Evolutionary conservation across 2,888 invertebrate genomes (phyloP), one percentile per base, ranked within the genome.

Genomic region (Podabrus alpinus): DNA sequence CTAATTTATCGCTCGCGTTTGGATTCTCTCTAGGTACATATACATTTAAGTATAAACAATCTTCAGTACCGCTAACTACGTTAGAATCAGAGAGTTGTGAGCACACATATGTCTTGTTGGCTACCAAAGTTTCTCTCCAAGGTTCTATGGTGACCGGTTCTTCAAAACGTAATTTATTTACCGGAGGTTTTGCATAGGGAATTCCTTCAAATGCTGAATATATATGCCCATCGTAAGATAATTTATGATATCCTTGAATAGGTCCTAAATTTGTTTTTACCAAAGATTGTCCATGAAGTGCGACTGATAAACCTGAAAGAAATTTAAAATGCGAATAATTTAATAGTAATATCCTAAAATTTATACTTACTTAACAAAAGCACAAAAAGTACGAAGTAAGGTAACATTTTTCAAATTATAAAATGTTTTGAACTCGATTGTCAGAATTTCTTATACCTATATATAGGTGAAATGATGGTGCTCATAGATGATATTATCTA

Each of bases 191-290:
- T 0, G 81, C 83, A 68, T 79, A 84, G 0, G 84, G 84, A 16
- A 84, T 83, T 1, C 84, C 84, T 73, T 84, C 83, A 68, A 83
- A 84, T 0, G 83, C 81, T 10, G 79, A 72, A 72, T 72, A 82
- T 10, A 62, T 78, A 24, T 79, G 77, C 29, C 82, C 82, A 59
- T 75, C 69, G 69, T 82, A 83, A 0, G 84, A 83, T 59, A 70
- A 70, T 29, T 77, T 74, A 9, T 80, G 66, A 13, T 68, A 71
- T 3, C 84, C 84, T 66, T 78, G 74, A n/a, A 83, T 73, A 9
- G 45, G 13, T n/a, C 83, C 83, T 74, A 80, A 25, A 11, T 45
- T 5, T n/a, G 71, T 66, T 71, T 59, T 59, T 7, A 71, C 66
- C 13, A 70, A 17, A 45, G 45, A 45, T 10, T 17, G 61, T 11